Conservation (phyloP, 30 jellyfish, hydroid and myxozoan species). For the Turritopsis dohrnii region DNA sequence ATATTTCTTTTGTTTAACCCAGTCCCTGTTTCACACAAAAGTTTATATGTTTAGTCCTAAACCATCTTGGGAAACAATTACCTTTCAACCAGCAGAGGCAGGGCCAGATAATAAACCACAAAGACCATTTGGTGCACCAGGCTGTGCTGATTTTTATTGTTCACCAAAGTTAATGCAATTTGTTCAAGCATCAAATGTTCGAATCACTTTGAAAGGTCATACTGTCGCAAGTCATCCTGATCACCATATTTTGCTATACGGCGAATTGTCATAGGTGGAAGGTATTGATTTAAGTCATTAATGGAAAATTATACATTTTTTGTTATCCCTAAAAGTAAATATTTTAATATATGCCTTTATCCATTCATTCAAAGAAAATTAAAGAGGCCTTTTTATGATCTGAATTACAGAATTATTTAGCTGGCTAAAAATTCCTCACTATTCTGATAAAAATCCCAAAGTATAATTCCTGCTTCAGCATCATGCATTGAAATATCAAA, state of each 20-base stretch:
- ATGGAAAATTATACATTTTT: too few relatives aligned
- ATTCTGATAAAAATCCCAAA: neutral
- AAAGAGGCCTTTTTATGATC: too few relatives aligned
- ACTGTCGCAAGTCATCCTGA: constrained; percentile 60
- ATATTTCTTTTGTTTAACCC: too few relatives aligned
- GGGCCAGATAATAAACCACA: constrained; percentile 88
- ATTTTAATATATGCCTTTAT: too few relatives aligned
- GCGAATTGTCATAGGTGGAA: constrained; percentile 76
- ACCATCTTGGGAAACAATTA: constrained; percentile 60
- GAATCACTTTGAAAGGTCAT: constrained; percentile 65
- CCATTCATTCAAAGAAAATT: too few relatives aligned
- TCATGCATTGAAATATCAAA: neutral
- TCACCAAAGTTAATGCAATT: constrained; percentile 76
- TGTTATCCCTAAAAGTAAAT: too few relatives aligned
- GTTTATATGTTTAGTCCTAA: constrained; percentile 42
- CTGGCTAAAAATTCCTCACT: neutral
- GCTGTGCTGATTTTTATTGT: constrained; percentile 81
- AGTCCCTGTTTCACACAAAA: too few relatives aligned
- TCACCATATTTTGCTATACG: constrained; percentile 84
- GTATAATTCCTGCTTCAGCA: neutral
- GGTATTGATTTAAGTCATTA: constrained; percentile 45
- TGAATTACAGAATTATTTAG: neutral
- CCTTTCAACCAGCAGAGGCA: constrained; percentile 80
- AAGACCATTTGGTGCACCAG: constrained; percentile 80
- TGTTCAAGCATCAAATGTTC: constrained; percentile 88